A percentile compares a stretch with the other conserved stretches of the same genome.
phyloP scores from a whole-genome alignment of 2,888 invertebrate species.

The Epicampocera succincta region DNA sequence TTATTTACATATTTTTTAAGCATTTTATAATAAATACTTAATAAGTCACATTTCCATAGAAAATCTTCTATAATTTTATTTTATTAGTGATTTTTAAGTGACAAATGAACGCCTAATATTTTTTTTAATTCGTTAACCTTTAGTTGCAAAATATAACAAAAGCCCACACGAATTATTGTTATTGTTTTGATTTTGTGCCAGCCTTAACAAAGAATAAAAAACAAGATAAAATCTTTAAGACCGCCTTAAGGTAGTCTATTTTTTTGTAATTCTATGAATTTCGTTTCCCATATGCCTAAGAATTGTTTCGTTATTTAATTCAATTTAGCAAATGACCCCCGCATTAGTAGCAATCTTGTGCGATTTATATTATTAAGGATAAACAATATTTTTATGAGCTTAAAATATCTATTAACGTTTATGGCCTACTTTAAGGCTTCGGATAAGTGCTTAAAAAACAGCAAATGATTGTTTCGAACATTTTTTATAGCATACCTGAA shows the following conservation, averaged over 20 bases:
- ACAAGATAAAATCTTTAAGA: neutral
- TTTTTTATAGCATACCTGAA: conserved; percentile 34
- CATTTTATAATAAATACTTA: no score
- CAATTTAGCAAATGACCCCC: conserved; percentile 57
- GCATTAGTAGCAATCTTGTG: conserved; percentile 26
- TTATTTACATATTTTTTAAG: no score
- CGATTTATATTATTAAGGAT: conserved; percentile 4
- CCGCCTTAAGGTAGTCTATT: conserved; percentile 46
- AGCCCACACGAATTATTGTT: neutral
- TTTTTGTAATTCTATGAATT: conserved; percentile 11
- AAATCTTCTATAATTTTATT: no score
- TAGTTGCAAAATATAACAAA: neutral
- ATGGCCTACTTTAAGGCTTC: conserved; percentile 48
- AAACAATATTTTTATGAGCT: neutral
- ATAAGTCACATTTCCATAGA: no score
- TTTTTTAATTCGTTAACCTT: no score
- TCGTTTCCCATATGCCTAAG: conserved; percentile 38
- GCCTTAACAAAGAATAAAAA: neutral
- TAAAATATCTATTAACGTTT: conserved; percentile 34
- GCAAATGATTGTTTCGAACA: conserved; percentile 26
- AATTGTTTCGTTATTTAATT: conserved; percentile 53
- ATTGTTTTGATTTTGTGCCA: conserved; percentile 21
- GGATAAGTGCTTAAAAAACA: conserved; percentile 16
- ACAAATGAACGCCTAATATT: no score
- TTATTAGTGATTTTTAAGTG: no score